phyloP scores from a whole-genome alignment of 2,888 invertebrate species.

The Phoronis australis region DNA sequence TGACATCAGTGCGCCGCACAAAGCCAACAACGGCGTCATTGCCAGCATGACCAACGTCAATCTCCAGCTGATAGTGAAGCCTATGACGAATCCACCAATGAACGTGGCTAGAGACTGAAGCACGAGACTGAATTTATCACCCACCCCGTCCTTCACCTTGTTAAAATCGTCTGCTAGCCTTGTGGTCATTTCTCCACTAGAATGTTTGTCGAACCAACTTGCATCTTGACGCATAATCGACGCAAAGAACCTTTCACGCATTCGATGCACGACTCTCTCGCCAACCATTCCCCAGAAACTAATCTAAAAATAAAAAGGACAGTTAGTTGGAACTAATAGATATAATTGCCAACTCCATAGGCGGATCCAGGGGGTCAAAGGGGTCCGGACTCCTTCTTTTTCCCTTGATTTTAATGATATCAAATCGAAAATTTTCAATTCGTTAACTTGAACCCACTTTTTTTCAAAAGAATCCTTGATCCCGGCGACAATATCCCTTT shows the following conservation, averaged over 20 bases:
- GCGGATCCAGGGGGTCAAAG: no score
- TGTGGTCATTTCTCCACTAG: conserved; percentile 44
- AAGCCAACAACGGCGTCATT: conserved; percentile 71
- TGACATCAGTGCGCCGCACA: conserved; percentile 70
- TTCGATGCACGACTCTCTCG: conserved; percentile 54
- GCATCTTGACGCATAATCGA: conserved; percentile 46
- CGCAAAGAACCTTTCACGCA: conserved; percentile 53
- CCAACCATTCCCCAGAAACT: conserved; percentile 52
- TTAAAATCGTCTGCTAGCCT: conserved; percentile 45
- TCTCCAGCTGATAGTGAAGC: conserved; percentile 74
- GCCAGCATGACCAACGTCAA: conserved; percentile 70
- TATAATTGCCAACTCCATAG: no score
- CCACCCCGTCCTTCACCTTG: conserved; percentile 72
- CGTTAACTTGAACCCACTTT: no score
- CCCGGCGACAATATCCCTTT: no score
- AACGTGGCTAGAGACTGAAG: conserved; percentile 67
- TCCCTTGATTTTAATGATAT: no score
- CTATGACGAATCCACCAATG: conserved; percentile 66
- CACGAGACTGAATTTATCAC: conserved; percentile 74
- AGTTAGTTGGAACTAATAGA: no score
- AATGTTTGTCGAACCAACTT: conserved; percentile 49
- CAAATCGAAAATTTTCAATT: no score
- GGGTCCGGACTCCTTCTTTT: no score
- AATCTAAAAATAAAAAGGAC: no score
- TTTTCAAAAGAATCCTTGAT: no score